Percentiles rank a stretch among this genome's conserved stretches.
These are phyloP conservation scores for Slavum lentiscoides DNA, from an alignment of 2,888 invertebrate genomes.

Conservation along the genomic window DNA sequence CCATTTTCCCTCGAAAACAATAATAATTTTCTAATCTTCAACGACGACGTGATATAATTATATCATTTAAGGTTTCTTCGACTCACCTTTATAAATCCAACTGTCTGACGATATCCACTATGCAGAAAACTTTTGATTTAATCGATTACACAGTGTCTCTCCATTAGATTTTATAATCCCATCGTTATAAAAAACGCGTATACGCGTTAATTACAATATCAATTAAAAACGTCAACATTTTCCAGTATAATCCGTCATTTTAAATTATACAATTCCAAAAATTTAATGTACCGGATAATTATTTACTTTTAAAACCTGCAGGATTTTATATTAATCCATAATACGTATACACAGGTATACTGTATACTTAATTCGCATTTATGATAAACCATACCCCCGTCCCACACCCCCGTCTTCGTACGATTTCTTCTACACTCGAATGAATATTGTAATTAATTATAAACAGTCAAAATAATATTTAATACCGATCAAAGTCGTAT, in stretches of 20 bases:
- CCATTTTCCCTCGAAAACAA: background rate
- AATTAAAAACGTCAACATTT: conserved; percentile 27
- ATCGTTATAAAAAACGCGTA: background rate
- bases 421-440: background rate
- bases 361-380: too few species aligned
- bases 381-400: too few species aligned
- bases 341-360: background rate
- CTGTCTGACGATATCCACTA: background rate
- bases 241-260: background rate
- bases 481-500: background rate
- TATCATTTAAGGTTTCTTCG: background rate
- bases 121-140: background rate
- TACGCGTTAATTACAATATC: background rate
- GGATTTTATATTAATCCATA: background rate
- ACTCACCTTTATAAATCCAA: background rate
- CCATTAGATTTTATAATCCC: conserved; percentile 4
- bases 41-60: background rate
- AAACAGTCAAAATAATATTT: background rate
- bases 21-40: background rate
- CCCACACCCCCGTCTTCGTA: background rate
- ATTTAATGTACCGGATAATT: conserved; percentile 11
- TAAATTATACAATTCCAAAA: background rate
- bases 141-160: background rate
- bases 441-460: background rate
- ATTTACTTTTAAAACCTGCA: background rate